Evolutionary conservation across 2,888 invertebrate species (phyloP), one percentile per base, ranked within the genome.

Genomic region (Drosophila bunnanda): DNA sequence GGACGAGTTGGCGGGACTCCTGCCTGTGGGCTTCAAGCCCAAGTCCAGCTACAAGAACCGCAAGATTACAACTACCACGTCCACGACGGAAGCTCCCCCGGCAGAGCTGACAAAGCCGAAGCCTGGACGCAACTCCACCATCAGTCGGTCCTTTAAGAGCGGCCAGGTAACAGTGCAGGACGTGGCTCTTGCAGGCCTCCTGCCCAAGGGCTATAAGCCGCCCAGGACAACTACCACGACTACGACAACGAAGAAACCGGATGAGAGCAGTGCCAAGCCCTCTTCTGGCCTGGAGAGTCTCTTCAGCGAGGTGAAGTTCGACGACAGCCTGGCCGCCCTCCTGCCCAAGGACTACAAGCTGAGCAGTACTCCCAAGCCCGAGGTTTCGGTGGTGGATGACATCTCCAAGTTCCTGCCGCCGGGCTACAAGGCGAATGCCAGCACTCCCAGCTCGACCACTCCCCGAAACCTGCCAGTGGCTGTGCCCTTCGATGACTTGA

Each of bases 161-260:
- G 93, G 94, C 83, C 83, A 84, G 0, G 93, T 94, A 4, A 93
- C 93, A 9, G 93, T 93, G 17, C 93, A 94, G 78, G 94, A 94
- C 81, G 93, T 93, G 30, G 93, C 93, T 60, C 91, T 90, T 17
- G 82, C 94, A 5, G 89, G 89, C 0, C 77, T 91, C 1, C 90
- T 95, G 43, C 95, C 95, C 28, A 93, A 95, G 25, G 95, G 95
- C 2, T 95, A 94, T 81, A 94, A 94, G 89, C 91, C 93, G 22
- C 93, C 93, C 69, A 75, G 71, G 10, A 76, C 79, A 2, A 68
- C 77, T 0, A 67, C 83, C 1, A 68, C 79, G 0, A 65, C 78
- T 0, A 79, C 79, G 0, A 82, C 84, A 1, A 76, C 77, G 3
- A 71, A 66, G 0, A 72, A 57, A 4, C 79, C 78, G 4, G 62